phyloP scores from a whole-genome alignment of 2,888 invertebrate genomes.

The Cheilosia variabilis region DNA sequence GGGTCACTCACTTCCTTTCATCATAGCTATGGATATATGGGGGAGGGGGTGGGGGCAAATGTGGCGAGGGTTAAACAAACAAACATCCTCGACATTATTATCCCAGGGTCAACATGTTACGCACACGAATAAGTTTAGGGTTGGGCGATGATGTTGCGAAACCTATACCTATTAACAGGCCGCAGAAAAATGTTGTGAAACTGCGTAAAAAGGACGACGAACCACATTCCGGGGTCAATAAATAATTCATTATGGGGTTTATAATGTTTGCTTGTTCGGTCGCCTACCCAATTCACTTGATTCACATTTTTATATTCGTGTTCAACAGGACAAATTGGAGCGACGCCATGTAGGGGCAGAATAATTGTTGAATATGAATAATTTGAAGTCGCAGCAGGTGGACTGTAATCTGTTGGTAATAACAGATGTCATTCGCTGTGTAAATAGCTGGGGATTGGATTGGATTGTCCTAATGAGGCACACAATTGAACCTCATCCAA shows the following conservation, averaged over 20 bases:
- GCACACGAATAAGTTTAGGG: neutral
- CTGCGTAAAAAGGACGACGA: conserved; percentile 43
- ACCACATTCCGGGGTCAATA: conserved; percentile 49
- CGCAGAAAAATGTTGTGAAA: conserved; percentile 28
- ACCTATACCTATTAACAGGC: neutral
- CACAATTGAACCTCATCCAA: too few species aligned
- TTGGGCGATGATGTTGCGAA: neutral
- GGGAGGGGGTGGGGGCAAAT: neutral
- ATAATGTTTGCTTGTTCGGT: conserved; percentile 50
- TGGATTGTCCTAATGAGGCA: too few species aligned
- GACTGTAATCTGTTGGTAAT: neutral
- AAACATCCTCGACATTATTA: conserved; percentile 24
- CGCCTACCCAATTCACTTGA: conserved; percentile 12
- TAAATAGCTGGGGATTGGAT: neutral
- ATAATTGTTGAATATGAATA: conserved; percentile 25
- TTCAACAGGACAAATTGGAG: conserved; percentile 11
- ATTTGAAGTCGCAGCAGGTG: neutral
- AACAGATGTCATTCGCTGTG: neutral
- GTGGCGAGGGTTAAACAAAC: conserved; percentile 25
- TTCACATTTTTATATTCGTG: conserved; percentile 28
- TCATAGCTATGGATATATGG: neutral
- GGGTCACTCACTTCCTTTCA: conserved; percentile 41
- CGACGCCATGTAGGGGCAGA: conserved; percentile 8
- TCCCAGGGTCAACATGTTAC: conserved; percentile 43
- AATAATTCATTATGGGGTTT: conserved; percentile 61